Conservation (phyloP, 2,888 invertebrate species). For the Steromphala cineraria region DNA sequence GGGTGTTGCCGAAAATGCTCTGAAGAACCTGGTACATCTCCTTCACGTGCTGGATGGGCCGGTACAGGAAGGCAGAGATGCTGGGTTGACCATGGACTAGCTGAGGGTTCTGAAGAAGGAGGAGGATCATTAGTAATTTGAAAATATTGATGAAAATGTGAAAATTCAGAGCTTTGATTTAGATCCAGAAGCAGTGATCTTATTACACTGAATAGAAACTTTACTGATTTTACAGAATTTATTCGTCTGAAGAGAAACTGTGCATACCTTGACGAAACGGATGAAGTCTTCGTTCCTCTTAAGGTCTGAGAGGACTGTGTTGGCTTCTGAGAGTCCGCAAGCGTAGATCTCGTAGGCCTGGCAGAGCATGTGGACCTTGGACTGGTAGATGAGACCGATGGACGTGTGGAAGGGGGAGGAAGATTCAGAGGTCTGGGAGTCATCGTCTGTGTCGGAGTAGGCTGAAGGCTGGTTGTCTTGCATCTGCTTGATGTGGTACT, state of each 20-base stretch:
- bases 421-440: slow-evolving; percentile 55
- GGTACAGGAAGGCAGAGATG: slow-evolving; percentile 63
- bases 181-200: too few species aligned
- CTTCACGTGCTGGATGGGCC: slow-evolving; percentile 65
- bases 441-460: slow-evolving; percentile 58
- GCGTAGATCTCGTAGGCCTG: slow-evolving; percentile 71
- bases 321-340: slow-evolving; percentile 64
- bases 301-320: slow-evolving; percentile 55
- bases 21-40: slow-evolving; percentile 61
- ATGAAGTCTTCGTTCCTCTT: slow-evolving; percentile 61
- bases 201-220: too few species aligned
- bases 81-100: slow-evolving; percentile 53
- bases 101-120: slow-evolving; percentile 46
- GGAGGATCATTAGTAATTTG: background rate
- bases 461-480: slow-evolving; percentile 64
- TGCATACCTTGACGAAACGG: slow-evolving; percentile 56
- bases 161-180: too few species aligned
- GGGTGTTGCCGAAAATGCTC: slow-evolving; percentile 61
- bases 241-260: background rate
- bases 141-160: too few species aligned
- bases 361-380: slow-evolving; percentile 67
- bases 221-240: too few species aligned
- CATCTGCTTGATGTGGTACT: slow-evolving; percentile 70
- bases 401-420: slow-evolving; percentile 57
- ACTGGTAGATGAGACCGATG: slow-evolving; percentile 66